phyloP scores from a whole-genome alignment of 2,888 invertebrate genomes.

The Strigamia maritima region DNA sequence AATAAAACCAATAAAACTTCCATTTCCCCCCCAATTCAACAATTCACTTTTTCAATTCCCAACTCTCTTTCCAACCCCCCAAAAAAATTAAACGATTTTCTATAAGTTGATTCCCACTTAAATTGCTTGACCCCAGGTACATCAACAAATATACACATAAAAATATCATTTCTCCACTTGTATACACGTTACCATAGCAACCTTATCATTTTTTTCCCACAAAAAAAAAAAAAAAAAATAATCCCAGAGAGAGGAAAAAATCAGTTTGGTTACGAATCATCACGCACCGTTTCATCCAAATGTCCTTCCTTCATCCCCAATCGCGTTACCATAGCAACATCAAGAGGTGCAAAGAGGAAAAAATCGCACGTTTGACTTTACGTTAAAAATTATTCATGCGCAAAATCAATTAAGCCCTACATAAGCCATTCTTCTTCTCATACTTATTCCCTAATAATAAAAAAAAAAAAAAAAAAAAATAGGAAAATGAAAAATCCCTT shows the following conservation, averaged over 20 bases:
- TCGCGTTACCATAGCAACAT: neutral
- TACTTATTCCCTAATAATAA: neutral
- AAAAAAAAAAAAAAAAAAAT: too few species aligned
- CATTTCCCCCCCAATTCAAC: too few species aligned
- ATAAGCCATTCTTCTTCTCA: neutral
- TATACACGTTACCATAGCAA: neutral
- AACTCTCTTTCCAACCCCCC: neutral
- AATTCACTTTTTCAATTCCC: too few species aligned
- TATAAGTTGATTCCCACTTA: neutral
- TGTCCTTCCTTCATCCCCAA: constrained; percentile 24
- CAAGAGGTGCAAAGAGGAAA: constrained; percentile 6
- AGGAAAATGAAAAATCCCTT: neutral
- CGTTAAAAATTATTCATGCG: constrained; percentile 10
- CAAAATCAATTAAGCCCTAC: constrained; percentile 15
- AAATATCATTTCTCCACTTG: neutral
- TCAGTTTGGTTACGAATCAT: constrained; percentile 36
- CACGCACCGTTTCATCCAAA: constrained; percentile 29
- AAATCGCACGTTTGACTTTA: constrained; percentile 22
- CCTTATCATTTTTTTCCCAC: neutral
- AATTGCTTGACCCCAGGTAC: constrained; percentile 20
- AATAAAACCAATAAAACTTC: neutral
- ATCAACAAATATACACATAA: neutral
- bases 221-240: neutral
- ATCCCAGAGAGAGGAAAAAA: neutral
- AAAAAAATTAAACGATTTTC: neutral